These are phyloP conservation scores for Corynorhinus townsendii DNA, from an alignment of 2,113 vertebrate genomes.

Conservation along the genomic window DNA sequence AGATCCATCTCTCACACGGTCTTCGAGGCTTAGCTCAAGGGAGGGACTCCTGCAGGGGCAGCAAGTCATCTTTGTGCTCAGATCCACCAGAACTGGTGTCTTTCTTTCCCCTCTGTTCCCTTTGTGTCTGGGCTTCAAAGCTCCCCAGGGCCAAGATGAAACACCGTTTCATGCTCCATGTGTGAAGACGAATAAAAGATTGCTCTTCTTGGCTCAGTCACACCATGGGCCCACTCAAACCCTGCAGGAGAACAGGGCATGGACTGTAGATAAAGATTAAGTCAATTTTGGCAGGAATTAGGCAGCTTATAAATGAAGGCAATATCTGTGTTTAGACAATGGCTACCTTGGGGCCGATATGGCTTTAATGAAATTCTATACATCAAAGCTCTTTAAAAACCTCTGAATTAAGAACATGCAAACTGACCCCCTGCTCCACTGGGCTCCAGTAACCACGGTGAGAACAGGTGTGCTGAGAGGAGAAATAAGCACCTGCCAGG, in stretches of 20 bases:
- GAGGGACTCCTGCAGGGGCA: not conserved
- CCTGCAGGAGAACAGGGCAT: slow-evolving; percentile 42
- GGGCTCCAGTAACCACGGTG: not conserved
- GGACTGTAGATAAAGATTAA: slow-evolving; percentile 59
- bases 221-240: slow-evolving; percentile 29
- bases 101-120: not conserved
- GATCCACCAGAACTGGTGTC: not conserved
- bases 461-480: not conserved
- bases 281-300: slow-evolving; percentile 57
- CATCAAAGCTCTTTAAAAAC: slow-evolving; percentile 49
- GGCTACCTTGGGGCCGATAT: slow-evolving; percentile 41
- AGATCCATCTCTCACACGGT: not conserved
- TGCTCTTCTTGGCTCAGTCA: slow-evolving; percentile 31
- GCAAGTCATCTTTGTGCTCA: not conserved
- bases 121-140: slow-evolving; percentile 54
- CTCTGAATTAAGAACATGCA: not conserved
- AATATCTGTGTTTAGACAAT: slow-evolving; percentile 64
- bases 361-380: slow-evolving; percentile 66
- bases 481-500: not conserved
- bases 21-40: not conserved
- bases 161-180: slow-evolving; percentile 29
- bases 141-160: slow-evolving; percentile 49
- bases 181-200: slow-evolving; percentile 48
- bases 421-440: not conserved
- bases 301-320: slow-evolving; percentile 61